A percentile compares a stretch with the other conserved stretches of the same genome.
Evolutionary conservation across 2,113 vertebrate genomes (phyloP).

Genomic region (Hassar affinis): DNA sequence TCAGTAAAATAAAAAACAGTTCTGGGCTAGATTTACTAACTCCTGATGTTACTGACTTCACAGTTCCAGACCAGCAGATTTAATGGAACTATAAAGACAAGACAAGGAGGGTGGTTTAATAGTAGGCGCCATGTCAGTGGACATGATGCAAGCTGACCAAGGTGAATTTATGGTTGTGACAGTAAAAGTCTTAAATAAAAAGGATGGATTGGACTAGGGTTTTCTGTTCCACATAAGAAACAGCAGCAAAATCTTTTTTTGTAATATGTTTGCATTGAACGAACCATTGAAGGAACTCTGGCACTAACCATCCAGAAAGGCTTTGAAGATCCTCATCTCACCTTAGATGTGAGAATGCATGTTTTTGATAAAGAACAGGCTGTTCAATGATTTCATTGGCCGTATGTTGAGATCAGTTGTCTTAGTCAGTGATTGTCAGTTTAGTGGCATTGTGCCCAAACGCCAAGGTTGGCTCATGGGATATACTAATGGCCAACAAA

Average conservation of each 20-base stretch:
- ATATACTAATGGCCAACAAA: not conserved
- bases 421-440: not conserved
- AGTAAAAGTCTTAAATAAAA: not conserved
- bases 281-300: not conserved
- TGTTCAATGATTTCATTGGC: not conserved
- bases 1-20: slow-evolving; percentile 5
- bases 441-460: not conserved
- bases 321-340: not conserved
- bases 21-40: slow-evolving; percentile 21
- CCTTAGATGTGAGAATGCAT: not conserved
- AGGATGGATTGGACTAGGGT: not conserved
- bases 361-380: not conserved
- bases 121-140: not conserved
- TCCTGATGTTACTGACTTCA: not conserved
- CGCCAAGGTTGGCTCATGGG: not conserved
- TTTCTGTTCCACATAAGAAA: not conserved
- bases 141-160: not conserved
- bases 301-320: not conserved
- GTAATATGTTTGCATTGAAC: not conserved
- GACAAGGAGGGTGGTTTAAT: slow-evolving; percentile 8
- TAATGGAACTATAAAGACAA: slow-evolving; percentile 29
- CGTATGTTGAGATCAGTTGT: not conserved
- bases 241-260: not conserved
- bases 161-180: not conserved
- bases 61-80: slow-evolving; percentile 19